These are phyloP conservation scores for Oxygymnocypris stewartii DNA, from an alignment of 2,113 vertebrate genomes.

Conservation along the genomic window DNA sequence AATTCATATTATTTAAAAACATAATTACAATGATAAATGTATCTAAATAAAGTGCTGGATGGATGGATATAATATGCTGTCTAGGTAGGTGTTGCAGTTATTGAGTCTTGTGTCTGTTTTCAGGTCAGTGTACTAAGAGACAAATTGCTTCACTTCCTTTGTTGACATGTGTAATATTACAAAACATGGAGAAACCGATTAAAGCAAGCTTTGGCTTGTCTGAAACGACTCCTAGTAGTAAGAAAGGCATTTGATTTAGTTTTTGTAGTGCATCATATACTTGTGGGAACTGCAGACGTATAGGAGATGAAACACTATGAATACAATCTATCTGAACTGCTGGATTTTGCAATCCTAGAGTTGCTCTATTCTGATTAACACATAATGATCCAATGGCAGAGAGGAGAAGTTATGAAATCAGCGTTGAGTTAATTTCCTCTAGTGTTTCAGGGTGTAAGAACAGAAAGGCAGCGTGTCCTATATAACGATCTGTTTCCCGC, in stretches of 20 bases:
- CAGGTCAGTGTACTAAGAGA: slow-evolving; percentile 1
- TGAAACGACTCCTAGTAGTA: neutral
- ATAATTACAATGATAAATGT: no score
- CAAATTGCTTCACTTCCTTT: slow-evolving; percentile 11
- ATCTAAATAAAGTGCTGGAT: neutral
- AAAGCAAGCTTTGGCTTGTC: neutral
- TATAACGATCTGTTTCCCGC: slow-evolving; percentile 39
- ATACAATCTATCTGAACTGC: neutral
- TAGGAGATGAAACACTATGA: neutral
- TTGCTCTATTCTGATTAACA: neutral
- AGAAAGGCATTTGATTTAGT: neutral
- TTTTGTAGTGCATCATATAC: neutral
- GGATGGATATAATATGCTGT: neutral
- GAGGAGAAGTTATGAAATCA: slow-evolving; percentile 33
- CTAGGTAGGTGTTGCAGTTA: neutral
- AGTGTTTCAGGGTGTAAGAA: slow-evolving; percentile 29
- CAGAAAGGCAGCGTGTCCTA: slow-evolving; percentile 4
- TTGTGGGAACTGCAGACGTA: neutral
- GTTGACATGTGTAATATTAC: neutral
- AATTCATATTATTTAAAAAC: no score
- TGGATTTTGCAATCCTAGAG: neutral
- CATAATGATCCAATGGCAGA: neutral
- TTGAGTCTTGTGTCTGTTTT: neutral
- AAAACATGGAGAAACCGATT: neutral
- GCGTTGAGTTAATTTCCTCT: slow-evolving; percentile 30